Evolutionary conservation across 23 tunicate genomes (phyloP), one percentile per base, ranked within the genome.

Genomic region (Botrylloides violaceus): DNA sequence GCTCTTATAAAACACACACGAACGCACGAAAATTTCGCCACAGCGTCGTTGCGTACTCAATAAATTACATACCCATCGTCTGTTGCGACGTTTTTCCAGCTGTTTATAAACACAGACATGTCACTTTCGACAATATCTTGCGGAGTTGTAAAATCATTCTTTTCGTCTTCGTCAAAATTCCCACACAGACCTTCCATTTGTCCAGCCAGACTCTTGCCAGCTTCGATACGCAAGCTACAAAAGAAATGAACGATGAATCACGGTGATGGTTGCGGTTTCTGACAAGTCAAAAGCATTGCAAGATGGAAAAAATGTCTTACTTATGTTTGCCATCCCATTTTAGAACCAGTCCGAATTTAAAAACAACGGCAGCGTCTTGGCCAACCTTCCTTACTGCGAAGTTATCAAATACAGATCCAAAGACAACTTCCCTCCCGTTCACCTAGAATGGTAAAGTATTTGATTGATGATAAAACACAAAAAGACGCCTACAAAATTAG

Each of bases 161-260:
- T n/a, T 9, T 55, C 65, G n/a, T 55, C 55, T 28, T 77, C 78
- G 53, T 71, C 78, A 39, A 83, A 77, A 71, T 83, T 66, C 2
- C 90, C 90, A 55, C 90, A 83, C 58, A 83, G 47, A 4, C 90
- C 90, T 61, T 71, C 82, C 24, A 83, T 49, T 33, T 71, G 74
- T 20, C 72, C 50, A 4, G 36, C 29, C 49, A 77, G 36, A 25
- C 24, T 61, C 12, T 58, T 25, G 39, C 70, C 50, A 38, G 65
- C 82, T 9, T 62, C 78, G n/a, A 83, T 71, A 12, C 65, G 78
- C 57, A 83, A 62, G 26, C 88, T 76, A 68, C 30, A 21, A 22
- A 26, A 59, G 19, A 59, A 59, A 59, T 7, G n/a, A n/a, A n/a
- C n/a, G n/a, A n/a, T n/a, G n/a, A n/a, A n/a, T n/a, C n/a, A n/a